Evolutionary conservation across 2,888 invertebrate genomes (phyloP), one percentile per base, ranked within the genome.

Genomic region (Cryptosula pallasiana): DNA sequence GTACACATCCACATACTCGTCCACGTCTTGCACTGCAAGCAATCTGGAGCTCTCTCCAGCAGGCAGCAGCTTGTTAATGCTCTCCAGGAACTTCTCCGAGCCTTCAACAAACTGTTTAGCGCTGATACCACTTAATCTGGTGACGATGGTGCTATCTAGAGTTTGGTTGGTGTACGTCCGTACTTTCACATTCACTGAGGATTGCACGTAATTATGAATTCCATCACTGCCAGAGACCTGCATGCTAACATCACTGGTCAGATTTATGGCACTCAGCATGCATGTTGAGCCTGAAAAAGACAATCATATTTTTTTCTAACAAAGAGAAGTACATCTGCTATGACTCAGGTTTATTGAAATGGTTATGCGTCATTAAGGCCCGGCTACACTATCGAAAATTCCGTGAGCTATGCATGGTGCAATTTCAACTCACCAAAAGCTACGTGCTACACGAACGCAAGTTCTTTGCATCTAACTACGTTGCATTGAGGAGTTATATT

Each of bases 191-290:
- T 91, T 91, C 1, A 94, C 90, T 5, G 91, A 91, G 0, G 95
- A 95, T n/a, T 90, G 87, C 0, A 95, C 95, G 84, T 93, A 91
- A 72, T 89, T 88, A 81, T 94, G 94, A 77, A 90, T 89, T 0
- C 96, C 95, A 84, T 97, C 97, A 82, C 92, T 94, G 0, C 95
- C 95, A 9, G 90, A 89, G 0, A 95, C 89, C 35, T 90, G 91
- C 78, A 95, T 88, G 1, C 13, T 16, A 5, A n/a, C n/a, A 32
- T 63, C 63, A 5, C 25, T 25, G 25, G 20, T 63, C 13, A 63
- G 63, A 63, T 63, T 32, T n/a, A 5, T 34, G 5, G 63, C 63
- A 13, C 2, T 27, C 13, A 63, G 63, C 16, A 29, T 5, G 27
- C 63, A 63, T 2, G 25, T 32, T 32, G 63, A 27, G 3, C 63